Evolutionary conservation across 2,113 vertebrate genomes (phyloP), one percentile per base, ranked within the genome.

Genomic region (Glaucidium brasilianum): DNA sequence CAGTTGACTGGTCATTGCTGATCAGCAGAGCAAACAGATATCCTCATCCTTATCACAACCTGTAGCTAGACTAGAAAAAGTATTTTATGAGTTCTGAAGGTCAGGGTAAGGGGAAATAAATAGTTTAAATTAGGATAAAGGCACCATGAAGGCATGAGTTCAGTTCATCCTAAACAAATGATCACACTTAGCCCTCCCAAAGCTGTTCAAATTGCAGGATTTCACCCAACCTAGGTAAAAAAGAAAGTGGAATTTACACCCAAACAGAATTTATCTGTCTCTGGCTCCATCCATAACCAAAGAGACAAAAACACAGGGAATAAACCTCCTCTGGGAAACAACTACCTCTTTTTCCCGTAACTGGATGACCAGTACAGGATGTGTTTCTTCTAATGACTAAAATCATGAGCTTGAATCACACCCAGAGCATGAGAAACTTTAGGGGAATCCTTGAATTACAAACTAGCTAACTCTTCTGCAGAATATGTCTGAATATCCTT

Each of bases 1-100:
- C 81, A 84, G 89, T 64, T 90, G 83, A 73, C 64, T 90, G 68
- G 27, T 5, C 58, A 60, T 64, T 92, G 35, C 41, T 85, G 72
- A 71, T 66, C 90, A 91, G 23, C n/a, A 30, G 27, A 94, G 56
- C 45, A 88, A 94, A 90, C 35, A n/a, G 52, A 96, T 94, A 81
- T 43, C 67, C 74, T 92, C 25, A 49, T 12, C 22, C 35, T 58
- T 68, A 37, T 35, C 47, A 83, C 41, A 96, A 88, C 26, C 34
- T 80, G 22, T 49, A 67, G 68, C 37, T 83, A 62, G 43, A 67
- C 5, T 47, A 45, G 35, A 80, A 60, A 88, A 39, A 26, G n/a
- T 55, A 74, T 41, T 68, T 58, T 27, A 41, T 58, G 66, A 52
- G 8, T 55, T 64, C 39, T 5, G 3, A 75, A 82, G 47, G 47